Conservation (phyloP, 2,888 invertebrate genomes). For the Oligia strigilis region DNA sequence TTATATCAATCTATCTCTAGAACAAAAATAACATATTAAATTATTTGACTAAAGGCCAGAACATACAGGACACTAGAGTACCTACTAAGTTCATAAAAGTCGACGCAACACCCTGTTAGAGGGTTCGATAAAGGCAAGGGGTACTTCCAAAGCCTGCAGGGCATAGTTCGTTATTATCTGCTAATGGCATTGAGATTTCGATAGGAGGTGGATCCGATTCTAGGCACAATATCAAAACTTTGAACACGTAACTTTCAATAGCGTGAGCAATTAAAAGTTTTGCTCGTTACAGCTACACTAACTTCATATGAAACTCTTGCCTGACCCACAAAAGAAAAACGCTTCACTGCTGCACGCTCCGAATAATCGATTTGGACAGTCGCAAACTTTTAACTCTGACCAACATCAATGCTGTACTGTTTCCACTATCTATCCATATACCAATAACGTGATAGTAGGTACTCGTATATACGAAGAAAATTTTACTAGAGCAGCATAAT, state of each 20-base stretch:
- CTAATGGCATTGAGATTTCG: not conserved
- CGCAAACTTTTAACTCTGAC: conserved; percentile 3
- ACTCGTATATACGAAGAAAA: not conserved
- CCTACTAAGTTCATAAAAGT: not conserved
- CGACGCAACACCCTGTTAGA: not conserved
- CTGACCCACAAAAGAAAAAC: not conserved
- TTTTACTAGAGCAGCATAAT: not conserved
- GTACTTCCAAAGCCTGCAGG: not conserved
- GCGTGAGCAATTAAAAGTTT: conserved; percentile 38
- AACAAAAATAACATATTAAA: too few species aligned
- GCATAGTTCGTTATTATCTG: not conserved
- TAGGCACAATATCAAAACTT: conserved; percentile 29
- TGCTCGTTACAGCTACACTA: conserved; percentile 21
- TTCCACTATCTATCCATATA: not conserved
- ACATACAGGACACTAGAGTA: too few species aligned
- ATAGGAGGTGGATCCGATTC: not conserved
- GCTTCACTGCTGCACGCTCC: not conserved
- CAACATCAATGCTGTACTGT: not conserved
- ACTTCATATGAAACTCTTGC: conserved; percentile 9
- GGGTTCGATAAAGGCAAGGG: not conserved
- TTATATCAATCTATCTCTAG: too few species aligned
- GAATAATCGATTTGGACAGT: not conserved
- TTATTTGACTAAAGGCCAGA: too few species aligned
- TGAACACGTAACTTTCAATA: conserved; percentile 15
- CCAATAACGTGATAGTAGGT: not conserved